A percentile compares a stretch with the other conserved stretches of the same genome.
phyloP scores from a whole-genome alignment of 2,797 vertebrate genomes.

The Poeciliopsis paucimaculata region DNA sequence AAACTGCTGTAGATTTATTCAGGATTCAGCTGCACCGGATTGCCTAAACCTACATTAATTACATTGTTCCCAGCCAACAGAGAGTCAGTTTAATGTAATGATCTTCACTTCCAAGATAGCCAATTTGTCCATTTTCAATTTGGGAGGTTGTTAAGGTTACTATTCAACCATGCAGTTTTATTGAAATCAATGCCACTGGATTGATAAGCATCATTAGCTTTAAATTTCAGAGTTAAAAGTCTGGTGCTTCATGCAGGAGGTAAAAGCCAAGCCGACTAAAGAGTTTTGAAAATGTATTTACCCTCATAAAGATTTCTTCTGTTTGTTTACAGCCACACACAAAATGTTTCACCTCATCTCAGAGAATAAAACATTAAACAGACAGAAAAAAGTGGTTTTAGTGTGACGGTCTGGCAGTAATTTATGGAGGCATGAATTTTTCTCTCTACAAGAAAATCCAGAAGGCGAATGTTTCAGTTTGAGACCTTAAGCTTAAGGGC shows the following conservation, averaged over 20 bases:
- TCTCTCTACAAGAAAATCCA: background rate
- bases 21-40: background rate
- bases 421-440: background rate
- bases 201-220: conserved; percentile 34
- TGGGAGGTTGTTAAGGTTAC: conserved; percentile 18
- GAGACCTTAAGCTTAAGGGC: background rate
- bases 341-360: background rate
- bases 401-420: background rate
- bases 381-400: background rate
- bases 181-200: conserved; percentile 22
- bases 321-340: background rate
- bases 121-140: conserved; percentile 44
- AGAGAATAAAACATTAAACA: background rate
- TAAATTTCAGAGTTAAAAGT: conserved; percentile 11
- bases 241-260: background rate
- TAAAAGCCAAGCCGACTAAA: background rate
- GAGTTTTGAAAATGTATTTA: background rate
- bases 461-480: background rate
- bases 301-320: background rate
- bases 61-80: conserved; percentile 15
- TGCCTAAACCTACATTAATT: conserved; percentile 34
- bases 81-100: conserved; percentile 42
- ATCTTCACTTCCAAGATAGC: conserved; percentile 3
- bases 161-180: conserved; percentile 14
- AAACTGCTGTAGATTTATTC: background rate